phyloP scores from a whole-genome alignment of 2,113 vertebrate species.

The Leptocoma aspasia region DNA sequence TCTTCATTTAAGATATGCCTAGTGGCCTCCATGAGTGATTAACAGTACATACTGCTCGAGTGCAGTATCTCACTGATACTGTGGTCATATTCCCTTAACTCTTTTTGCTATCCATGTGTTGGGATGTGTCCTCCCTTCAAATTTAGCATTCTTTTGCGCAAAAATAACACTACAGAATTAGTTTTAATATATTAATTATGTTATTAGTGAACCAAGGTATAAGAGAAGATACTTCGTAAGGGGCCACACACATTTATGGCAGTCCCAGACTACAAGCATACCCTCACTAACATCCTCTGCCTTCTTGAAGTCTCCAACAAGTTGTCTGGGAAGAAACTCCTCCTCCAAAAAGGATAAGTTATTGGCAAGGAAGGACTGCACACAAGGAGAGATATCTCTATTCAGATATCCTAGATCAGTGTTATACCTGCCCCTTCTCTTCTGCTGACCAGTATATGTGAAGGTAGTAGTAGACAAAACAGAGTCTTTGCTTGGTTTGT shows the following conservation, averaged over 20 bases:
- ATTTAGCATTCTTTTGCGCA: neutral
- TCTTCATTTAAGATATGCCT: slow-evolving; percentile 26
- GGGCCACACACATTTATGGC: neutral
- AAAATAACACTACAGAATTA: neutral
- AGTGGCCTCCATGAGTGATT: neutral
- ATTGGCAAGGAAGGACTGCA: neutral
- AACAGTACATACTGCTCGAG: neutral
- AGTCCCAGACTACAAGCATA: neutral
- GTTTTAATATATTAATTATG: neutral
- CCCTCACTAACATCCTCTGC: neutral
- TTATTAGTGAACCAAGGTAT: neutral
- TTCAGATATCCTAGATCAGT: neutral
- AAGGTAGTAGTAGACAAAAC: neutral
- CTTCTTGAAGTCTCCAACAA: neutral
- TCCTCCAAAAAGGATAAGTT: neutral
- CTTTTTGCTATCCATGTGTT: neutral
- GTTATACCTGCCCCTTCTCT: neutral
- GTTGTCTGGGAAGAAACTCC: neutral
- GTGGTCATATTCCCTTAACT: neutral
- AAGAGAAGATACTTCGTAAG: neutral
- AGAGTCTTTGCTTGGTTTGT: neutral
- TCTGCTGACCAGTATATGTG: neutral
- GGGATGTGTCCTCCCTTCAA: neutral
- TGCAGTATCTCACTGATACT: neutral
- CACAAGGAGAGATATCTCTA: neutral